phyloP scores from a whole-genome alignment of 1,140 invertebrate genomes.

The Megathymus violae region DNA sequence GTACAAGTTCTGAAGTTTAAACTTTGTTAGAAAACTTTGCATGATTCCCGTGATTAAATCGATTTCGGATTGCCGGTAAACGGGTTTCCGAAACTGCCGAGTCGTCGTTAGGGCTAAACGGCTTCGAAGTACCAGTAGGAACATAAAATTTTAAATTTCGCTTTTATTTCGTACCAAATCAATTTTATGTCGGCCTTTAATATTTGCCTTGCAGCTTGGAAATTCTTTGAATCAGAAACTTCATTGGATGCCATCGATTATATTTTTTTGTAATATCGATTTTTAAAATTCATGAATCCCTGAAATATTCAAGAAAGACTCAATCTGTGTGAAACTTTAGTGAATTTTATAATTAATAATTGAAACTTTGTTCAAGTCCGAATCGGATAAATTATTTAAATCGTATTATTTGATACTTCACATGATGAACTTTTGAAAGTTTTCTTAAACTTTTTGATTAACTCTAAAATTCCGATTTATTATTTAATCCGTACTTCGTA shows the following conservation, averaged over 20 bases:
- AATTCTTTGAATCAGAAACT: constrained; percentile 25
- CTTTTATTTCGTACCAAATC: constrained; percentile 44
- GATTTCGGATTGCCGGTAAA: constrained; percentile 76
- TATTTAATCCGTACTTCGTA: too few species aligned
- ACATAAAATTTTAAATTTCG: constrained; percentile 60
- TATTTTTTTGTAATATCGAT: too few species aligned
- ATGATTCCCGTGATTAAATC: constrained; percentile 79
- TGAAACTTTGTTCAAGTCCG: background rate
- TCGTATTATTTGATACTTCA: too few species aligned
- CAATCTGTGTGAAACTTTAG: background rate
- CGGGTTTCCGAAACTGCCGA: constrained; percentile 71
- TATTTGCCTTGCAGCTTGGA: constrained; percentile 24
- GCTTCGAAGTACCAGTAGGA: constrained; percentile 47
- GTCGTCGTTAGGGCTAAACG: constrained; percentile 71
- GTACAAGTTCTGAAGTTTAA: constrained; percentile 76
- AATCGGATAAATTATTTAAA: background rate
- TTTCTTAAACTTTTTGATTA: too few species aligned
- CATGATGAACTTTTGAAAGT: too few species aligned
- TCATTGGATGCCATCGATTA: constrained; percentile 1
- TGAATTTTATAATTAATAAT: background rate
- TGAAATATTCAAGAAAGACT: background rate
- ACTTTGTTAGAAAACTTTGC: constrained; percentile 74
- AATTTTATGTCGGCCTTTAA: constrained; percentile 30
- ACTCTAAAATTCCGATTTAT: too few species aligned
- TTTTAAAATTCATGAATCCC: background rate